Percentiles rank a stretch among this genome's conserved stretches.
Conservation (phyloP, 2,888 invertebrate genomes). For the Drosophila birchii region DNA sequence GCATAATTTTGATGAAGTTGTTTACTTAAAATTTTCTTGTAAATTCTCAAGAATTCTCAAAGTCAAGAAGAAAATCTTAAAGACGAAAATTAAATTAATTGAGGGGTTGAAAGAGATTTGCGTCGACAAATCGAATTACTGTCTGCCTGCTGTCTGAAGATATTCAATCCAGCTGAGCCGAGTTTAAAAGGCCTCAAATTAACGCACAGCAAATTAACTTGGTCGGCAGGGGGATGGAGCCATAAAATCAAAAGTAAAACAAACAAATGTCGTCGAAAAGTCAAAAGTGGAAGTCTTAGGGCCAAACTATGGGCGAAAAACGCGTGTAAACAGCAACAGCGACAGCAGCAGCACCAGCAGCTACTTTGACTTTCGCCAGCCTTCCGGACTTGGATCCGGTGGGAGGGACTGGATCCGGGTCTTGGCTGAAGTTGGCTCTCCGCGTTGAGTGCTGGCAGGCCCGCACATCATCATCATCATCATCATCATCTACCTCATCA, state of each 20-base stretch:
- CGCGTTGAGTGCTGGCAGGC: conserved; percentile 70
- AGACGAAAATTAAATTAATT: conserved; percentile 23
- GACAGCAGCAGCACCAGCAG: conserved; percentile 24
- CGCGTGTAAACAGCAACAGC: conserved; percentile 35
- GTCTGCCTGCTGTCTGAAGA: conserved; percentile 73
- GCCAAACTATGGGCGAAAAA: conserved; percentile 55
- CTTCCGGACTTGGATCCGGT: conserved; percentile 58
- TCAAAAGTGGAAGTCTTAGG: conserved; percentile 55
- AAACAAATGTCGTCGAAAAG: conserved; percentile 53
- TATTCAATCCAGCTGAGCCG: conserved; percentile 62
- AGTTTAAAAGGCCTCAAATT: conserved; percentile 64
- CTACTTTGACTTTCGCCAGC: conserved; percentile 52
- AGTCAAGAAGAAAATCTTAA: conserved; percentile 6
- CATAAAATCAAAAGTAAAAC: conserved; percentile 38
- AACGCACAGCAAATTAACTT: conserved; percentile 70
- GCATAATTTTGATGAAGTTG: background rate
- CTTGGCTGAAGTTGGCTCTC: conserved; percentile 3
- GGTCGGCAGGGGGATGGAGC: conserved; percentile 21
- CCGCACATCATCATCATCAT: conserved; percentile 68
- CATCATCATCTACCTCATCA: conserved; percentile 38
- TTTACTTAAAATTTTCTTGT: too few relatives aligned
- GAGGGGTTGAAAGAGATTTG: conserved; percentile 15
- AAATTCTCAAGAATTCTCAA: background rate
- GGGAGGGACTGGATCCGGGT: background rate
- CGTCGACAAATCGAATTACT: conserved; percentile 68